These are phyloP conservation scores for Polyommatus iphigenia DNA, from an alignment of 2,888 invertebrate species.

Conservation along the genomic window DNA sequence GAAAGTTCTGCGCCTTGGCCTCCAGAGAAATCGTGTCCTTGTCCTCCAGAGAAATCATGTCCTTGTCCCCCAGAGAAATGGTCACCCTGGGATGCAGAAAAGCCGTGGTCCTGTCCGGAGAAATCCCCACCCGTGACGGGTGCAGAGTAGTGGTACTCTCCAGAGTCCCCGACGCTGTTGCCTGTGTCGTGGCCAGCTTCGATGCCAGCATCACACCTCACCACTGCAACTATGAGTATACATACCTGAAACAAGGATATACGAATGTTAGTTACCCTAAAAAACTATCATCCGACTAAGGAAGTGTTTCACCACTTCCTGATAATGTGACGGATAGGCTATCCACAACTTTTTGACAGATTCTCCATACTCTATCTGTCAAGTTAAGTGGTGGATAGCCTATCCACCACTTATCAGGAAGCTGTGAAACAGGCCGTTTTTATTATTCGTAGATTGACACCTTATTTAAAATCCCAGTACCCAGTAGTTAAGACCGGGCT, in stretches of 20 bases:
- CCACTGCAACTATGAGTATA: conserved; percentile 67
- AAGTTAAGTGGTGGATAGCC: no score
- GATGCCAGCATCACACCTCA: conserved; percentile 65
- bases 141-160: conserved; percentile 44
- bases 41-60: conserved; percentile 43
- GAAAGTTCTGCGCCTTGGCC: conserved; percentile 39
- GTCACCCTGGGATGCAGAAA: conserved; percentile 36
- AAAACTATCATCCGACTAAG: no score
- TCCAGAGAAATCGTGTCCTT: conserved; percentile 39
- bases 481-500: no score
- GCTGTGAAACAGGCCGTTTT: no score
- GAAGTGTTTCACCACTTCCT: no score
- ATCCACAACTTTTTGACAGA: no score
- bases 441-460: no score
- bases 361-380: no score
- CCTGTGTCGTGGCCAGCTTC: conserved; percentile 48
- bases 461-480: no score
- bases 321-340: no score
- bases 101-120: conserved; percentile 35
- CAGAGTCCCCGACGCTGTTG: conserved; percentile 43
- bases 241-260: conserved; percentile 60
- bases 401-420: no score
- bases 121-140: conserved; percentile 37
- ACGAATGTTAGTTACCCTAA: not conserved
- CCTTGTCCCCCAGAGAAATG: conserved; percentile 46